phyloP scores from a whole-genome alignment of 2,888 invertebrate genomes.

The Dolichopus griseipennis region DNA sequence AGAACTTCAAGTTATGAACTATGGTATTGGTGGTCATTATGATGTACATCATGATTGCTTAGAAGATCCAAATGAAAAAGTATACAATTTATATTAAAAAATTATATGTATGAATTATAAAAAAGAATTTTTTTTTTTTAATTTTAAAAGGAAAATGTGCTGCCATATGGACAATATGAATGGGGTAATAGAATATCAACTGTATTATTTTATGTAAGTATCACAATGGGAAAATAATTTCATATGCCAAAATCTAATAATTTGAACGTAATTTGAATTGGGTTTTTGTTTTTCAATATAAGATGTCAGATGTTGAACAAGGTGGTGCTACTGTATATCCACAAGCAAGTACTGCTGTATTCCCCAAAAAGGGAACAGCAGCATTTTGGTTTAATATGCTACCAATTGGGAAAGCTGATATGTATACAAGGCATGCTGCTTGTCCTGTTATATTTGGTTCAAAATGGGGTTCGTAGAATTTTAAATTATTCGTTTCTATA shows the following conservation, averaged over 20 bases:
- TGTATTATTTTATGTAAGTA: background rate
- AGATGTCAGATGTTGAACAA: constrained; percentile 93
- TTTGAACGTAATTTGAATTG: background rate
- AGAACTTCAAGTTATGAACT: background rate
- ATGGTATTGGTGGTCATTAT: background rate
- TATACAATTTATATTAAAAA: background rate
- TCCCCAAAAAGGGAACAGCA: constrained; percentile 65
- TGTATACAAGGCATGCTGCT: constrained; percentile 35
- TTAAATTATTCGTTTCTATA: background rate
- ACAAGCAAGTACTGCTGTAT: constrained; percentile 68
- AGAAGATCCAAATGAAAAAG: background rate
- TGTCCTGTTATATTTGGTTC: constrained; percentile 37
- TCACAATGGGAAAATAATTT: constrained; percentile 16
- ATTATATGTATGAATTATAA: background rate
- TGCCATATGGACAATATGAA: background rate
- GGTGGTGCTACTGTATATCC: constrained; percentile 98
- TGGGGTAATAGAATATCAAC: background rate
- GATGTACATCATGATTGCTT: background rate
- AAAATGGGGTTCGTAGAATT: constrained; percentile 33
- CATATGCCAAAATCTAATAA: background rate
- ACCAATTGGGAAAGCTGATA: constrained; percentile 31
- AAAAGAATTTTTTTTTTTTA: background rate
- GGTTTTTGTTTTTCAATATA: constrained; percentile 19
- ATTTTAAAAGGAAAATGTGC: background rate
- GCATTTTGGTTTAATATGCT: constrained; percentile 39